Conservation (phyloP, 1,140 invertebrate species). For the Meteorus sp. region DNA sequence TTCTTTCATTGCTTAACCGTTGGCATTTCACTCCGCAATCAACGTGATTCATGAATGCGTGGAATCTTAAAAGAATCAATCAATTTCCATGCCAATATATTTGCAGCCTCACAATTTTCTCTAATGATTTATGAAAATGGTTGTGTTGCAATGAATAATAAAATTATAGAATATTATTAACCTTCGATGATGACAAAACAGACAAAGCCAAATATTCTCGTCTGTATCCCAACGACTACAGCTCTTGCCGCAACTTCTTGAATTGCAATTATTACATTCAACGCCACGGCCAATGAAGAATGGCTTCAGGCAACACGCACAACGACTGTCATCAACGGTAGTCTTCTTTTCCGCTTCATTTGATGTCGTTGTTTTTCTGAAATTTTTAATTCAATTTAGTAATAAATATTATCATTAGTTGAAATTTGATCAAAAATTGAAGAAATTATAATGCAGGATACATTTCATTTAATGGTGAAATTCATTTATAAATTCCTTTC, state of each 20-base stretch:
- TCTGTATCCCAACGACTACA: slow-evolving; percentile 44
- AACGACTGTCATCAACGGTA: slow-evolving; percentile 41
- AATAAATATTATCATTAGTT: no score
- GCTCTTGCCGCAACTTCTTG: slow-evolving; percentile 41
- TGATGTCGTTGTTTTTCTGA: slow-evolving; percentile 39
- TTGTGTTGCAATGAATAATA: not conserved
- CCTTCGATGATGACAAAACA: slow-evolving; percentile 52
- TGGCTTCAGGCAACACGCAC: slow-evolving; percentile 52
- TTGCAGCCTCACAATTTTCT: no score
- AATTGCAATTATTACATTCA: slow-evolving; percentile 46
- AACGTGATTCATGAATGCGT: not conserved
- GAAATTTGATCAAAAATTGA: no score
- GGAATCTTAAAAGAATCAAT: no score
- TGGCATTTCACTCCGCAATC: not conserved
- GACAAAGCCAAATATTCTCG: slow-evolving; percentile 44
- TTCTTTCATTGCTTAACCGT: not conserved
- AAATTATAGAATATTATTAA: slow-evolving; percentile 28
- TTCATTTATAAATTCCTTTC: no score
- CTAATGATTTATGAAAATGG: no score
- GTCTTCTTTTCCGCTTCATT: slow-evolving; percentile 29
- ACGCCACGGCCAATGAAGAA: slow-evolving; percentile 41
- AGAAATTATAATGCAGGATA: no score
- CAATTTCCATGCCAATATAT: no score
- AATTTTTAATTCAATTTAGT: no score
- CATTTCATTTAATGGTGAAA: no score